Base-by-base conservation (phyloP, 2,888 invertebrate genomes). In the Andricus curvator region DNA sequence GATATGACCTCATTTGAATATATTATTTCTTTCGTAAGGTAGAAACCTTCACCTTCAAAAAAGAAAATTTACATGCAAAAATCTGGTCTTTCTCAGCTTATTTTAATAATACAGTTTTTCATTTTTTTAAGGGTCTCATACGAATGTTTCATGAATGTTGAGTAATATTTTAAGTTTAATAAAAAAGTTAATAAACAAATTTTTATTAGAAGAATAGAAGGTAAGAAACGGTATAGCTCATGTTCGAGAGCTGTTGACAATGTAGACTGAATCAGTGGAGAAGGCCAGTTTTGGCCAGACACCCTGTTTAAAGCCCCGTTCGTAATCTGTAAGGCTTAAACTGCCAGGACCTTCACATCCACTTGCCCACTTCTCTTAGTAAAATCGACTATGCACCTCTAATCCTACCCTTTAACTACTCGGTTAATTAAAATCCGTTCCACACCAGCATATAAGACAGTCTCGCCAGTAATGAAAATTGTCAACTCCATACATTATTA, bases 311-410 rank as follows among this genome's bases (percentile, higher is more conserved):
- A 22, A 74, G 56, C 74, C 70, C 25, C 33, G 20, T 70, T 9
- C 44, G 29, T 74, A 74, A 74, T 74, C 74, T 60, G 6, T n/a
- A 60, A 74, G 74, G 56, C 74, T 74, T 74, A 56, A 33, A 60
- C 33, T 74, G 74, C 74, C 74, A 74, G 56, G 74, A 56, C 70
- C 29, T 51, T 70, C 13, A 70, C 70, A 51, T 74, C 37, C n/a
- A n/a, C 68, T 48, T 37, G 15, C 33, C 33, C 74, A 74, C 74
- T 56, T 74, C 74, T 74, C 74, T 33, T 60, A 29, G 29, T 56
- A 74, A 60, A 74, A 74, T 74, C 56, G 74, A 74, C 60, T 37
- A 56, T 74, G 74, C 74, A 74, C 74, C 56, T 74, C 51, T 74
- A 74, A 74, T 74, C 74, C 74, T 33, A 33, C 33, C 56, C 29